phyloP scores from a whole-genome alignment of 2,888 invertebrate genomes.

The Xanthostigma xanthostigma region DNA sequence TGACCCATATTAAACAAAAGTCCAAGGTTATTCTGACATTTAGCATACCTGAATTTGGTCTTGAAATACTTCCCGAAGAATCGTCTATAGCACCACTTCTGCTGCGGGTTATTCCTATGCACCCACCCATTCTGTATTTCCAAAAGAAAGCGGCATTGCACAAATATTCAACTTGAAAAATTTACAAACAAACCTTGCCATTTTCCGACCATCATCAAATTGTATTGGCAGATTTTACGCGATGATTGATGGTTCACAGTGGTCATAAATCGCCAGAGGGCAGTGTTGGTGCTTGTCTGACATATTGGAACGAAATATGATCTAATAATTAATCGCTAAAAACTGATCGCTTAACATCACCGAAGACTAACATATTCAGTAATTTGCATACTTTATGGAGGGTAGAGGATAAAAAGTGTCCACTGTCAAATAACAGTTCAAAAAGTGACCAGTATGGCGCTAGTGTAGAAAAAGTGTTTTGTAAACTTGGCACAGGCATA shows the following conservation, averaged over 20 bases:
- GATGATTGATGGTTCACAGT: neutral
- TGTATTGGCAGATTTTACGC: neutral
- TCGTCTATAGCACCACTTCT: conserved; percentile 70
- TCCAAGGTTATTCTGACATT: conserved; percentile 10
- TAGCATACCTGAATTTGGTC: conserved; percentile 61
- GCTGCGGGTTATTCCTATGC: conserved; percentile 70
- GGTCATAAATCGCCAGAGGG: neutral
- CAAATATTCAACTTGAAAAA: conserved; percentile 11
- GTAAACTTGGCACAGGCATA: no score
- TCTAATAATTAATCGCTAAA: no score
- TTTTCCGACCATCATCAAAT: conserved; percentile 25
- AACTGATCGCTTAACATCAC: no score
- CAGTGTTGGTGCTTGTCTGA: neutral
- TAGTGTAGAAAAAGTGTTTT: no score
- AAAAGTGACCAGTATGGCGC: no score
- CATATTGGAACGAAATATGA: no score
- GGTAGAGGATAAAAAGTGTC: no score
- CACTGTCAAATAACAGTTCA: no score
- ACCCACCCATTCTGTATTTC: conserved; percentile 70
- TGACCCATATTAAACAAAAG: conserved; percentile 10
- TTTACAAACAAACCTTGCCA: conserved; percentile 20
- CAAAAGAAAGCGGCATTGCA: conserved; percentile 34
- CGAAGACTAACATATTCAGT: no score
- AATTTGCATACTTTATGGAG: no score
- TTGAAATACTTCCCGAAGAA: conserved; percentile 64